Percentiles rank a stretch among this genome's conserved stretches.
Conservation (phyloP, 2,797 vertebrate genomes). For the Esox masquinongy region DNA sequence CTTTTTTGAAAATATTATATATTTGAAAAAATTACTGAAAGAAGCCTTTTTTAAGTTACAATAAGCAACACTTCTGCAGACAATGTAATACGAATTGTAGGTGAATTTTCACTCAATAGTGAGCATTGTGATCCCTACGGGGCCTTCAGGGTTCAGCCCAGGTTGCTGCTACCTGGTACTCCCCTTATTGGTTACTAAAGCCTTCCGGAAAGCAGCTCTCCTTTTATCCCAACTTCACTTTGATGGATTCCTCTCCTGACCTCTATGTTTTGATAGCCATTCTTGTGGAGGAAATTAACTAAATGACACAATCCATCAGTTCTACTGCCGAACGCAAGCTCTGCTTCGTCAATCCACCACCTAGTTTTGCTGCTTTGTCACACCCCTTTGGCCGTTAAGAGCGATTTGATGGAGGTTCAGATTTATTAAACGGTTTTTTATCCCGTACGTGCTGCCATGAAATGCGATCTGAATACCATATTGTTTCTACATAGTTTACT, state of each 20-base stretch:
- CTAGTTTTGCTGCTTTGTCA: slow-evolving; percentile 62
- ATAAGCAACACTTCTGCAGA: no score
- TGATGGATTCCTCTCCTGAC: slow-evolving; percentile 57
- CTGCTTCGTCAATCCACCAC: slow-evolving; percentile 54
- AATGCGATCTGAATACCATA: slow-evolving; percentile 15
- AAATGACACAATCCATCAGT: slow-evolving; percentile 66
- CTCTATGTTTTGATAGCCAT: slow-evolving; percentile 63
- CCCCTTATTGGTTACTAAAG: slow-evolving; percentile 24
- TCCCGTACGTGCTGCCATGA: slow-evolving; percentile 9
- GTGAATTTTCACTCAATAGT: no score
- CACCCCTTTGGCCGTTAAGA: slow-evolving; percentile 38
- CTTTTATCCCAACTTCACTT: slow-evolving; percentile 44
- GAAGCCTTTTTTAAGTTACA: no score
- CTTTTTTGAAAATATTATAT: no score
- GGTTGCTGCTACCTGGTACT: slow-evolving; percentile 43
- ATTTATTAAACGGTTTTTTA: slow-evolving; percentile 14
- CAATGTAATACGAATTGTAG: no score
- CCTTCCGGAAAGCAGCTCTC: slow-evolving; percentile 30
- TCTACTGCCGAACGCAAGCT: slow-evolving; percentile 48
- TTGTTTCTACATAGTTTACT: slow-evolving; percentile 23
- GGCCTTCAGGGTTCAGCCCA: slow-evolving; percentile 36
- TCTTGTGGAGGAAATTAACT: slow-evolving; percentile 66
- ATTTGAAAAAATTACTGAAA: no score
- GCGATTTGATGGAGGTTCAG: slow-evolving; percentile 32
- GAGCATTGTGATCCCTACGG: not conserved